These are phyloP conservation scores for Lithobates sylvaticus DNA, from an alignment of 2,797 vertebrate genomes.

Conservation along the genomic window DNA sequence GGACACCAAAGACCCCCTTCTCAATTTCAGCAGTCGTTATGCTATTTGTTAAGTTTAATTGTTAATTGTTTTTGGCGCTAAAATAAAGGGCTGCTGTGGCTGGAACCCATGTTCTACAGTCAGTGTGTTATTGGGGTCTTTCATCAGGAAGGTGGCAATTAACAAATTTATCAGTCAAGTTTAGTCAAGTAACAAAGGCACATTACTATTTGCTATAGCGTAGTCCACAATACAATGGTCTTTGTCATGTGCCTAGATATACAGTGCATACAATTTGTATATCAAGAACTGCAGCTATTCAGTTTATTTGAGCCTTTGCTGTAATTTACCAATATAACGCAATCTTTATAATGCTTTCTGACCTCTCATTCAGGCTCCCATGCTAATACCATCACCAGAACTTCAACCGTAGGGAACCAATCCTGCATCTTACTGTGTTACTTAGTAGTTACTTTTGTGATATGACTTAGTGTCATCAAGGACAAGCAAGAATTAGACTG, in stretches of 20 bases:
- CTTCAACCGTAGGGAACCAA: background rate
- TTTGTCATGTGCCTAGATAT: background rate
- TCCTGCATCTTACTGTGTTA: constrained; percentile 34
- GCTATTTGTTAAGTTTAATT: too few relatives aligned
- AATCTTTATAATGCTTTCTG: background rate
- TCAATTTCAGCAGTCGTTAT: too few relatives aligned
- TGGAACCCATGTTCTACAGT: too few relatives aligned
- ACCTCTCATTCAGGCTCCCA: background rate
- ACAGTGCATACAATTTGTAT: too few relatives aligned
- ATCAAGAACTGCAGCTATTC: background rate
- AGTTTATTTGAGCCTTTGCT: background rate
- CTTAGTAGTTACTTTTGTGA: constrained; percentile 42
- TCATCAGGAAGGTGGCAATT: too few relatives aligned
- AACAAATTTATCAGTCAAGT: too few relatives aligned
- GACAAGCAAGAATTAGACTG: constrained; percentile 55
- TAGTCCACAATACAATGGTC: background rate
- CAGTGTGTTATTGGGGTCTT: too few relatives aligned
- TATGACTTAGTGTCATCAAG: constrained; percentile 55
- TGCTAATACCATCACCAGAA: constrained; percentile 6
- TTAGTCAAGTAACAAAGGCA: too few relatives aligned
- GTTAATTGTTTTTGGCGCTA: too few relatives aligned
- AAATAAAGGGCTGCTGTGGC: too few relatives aligned
- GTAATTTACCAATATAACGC: constrained; percentile 2
- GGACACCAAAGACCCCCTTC: too few relatives aligned
- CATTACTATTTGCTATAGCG: background rate